These are phyloP conservation scores for Andrena flavipes DNA, from an alignment of 2,888 invertebrate genomes.

Conservation along the genomic window DNA sequence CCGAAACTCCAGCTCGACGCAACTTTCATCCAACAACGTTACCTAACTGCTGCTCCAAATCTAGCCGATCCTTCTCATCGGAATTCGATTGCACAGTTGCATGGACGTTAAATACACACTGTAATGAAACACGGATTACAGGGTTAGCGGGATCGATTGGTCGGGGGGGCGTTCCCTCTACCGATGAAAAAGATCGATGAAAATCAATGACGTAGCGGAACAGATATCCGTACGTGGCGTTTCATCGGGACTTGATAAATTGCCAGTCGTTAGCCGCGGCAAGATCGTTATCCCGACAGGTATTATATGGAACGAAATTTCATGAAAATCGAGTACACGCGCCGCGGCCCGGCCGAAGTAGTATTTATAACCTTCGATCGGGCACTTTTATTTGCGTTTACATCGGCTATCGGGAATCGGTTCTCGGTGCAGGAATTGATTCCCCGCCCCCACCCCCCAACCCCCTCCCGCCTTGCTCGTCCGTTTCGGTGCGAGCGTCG, in stretches of 20 bases:
- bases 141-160: conserved; percentile 2
- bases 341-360: conserved; percentile 22
- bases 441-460: not conserved
- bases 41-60: not conserved
- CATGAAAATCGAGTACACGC: conserved; percentile 50
- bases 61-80: not conserved
- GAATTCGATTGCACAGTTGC: not conserved
- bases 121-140: not conserved
- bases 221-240: conserved; percentile 40
- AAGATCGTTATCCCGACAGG: conserved; percentile 55
- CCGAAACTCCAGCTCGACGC: not conserved
- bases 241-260: conserved; percentile 59
- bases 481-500: not conserved
- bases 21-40: not conserved
- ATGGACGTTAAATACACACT: conserved; percentile 20
- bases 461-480: no score
- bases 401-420: conserved; percentile 42
- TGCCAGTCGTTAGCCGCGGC: conserved; percentile 52
- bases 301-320: conserved; percentile 58
- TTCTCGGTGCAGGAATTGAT: not conserved
- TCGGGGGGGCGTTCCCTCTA: not conserved
- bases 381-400: conserved; percentile 36
- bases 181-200: conserved; percentile 37
- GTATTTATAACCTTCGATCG: conserved; percentile 49
- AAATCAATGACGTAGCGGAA: conserved; percentile 20